phyloP scores from a whole-genome alignment of 2,113 vertebrate species.

The Theropithecus gelada region DNA sequence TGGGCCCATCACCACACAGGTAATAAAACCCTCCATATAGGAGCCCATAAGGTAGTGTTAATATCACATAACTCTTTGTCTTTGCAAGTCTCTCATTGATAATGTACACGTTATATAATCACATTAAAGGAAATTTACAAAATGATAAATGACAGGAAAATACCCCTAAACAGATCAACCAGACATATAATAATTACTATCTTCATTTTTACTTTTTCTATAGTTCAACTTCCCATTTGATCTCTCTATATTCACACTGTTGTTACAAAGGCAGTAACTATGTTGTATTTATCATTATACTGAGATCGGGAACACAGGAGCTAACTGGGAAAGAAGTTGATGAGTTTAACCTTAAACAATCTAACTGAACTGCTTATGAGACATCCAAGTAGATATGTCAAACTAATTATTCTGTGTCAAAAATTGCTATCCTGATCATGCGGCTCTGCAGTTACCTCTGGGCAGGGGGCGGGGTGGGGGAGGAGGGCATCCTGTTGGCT shows the following conservation, averaged over 20 bases:
- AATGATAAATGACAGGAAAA: neutral
- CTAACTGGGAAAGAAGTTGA: constrained; percentile 13
- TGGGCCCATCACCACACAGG: neutral
- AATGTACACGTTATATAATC: neutral
- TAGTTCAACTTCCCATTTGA: neutral
- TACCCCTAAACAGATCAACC: neutral
- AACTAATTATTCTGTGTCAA: constrained; percentile 5
- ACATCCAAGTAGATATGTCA: neutral
- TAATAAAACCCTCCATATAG: constrained; percentile 40
- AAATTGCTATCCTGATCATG: neutral
- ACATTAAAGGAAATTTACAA: constrained; percentile 17
- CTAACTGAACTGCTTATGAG: neutral
- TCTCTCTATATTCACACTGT: neutral
- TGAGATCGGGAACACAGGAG: neutral
- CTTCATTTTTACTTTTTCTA: constrained; percentile 23
- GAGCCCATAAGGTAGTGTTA: neutral
- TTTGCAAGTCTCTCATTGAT: neutral
- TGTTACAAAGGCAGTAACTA: neutral
- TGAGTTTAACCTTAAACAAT: constrained; percentile 32
- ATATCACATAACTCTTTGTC: neutral
- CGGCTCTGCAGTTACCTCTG: neutral
- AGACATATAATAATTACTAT: neutral
- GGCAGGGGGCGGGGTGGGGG: accelerated
- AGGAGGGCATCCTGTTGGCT: neutral
- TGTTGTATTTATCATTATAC: neutral